phyloP scores from a whole-genome alignment of 2,888 invertebrate genomes.

The Gortyna flavago region DNA sequence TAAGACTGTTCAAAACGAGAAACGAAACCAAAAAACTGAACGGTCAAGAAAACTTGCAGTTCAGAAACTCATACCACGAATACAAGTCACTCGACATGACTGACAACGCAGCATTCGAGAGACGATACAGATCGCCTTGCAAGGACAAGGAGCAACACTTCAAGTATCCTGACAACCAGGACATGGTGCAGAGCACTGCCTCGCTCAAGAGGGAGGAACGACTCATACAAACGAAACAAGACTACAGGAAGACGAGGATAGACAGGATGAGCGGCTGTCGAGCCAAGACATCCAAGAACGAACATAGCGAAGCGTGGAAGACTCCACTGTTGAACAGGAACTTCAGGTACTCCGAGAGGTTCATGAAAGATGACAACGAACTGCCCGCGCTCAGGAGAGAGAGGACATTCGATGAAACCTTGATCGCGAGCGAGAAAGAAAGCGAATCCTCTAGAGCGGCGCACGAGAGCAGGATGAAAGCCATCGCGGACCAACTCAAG shows the following conservation, averaged over 20 bases:
- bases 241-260: conserved; percentile 86
- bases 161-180: conserved; percentile 84
- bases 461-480: conserved; percentile 81
- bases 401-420: conserved; percentile 87
- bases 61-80: conserved; percentile 80
- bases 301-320: conserved; percentile 86
- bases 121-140: conserved; percentile 85
- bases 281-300: conserved; percentile 86
- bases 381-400: conserved; percentile 85
- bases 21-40: conserved; percentile 92
- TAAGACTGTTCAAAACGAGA: conserved; percentile 93
- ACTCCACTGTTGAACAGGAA: conserved; percentile 86
- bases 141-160: conserved; percentile 86
- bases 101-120: conserved; percentile 82
- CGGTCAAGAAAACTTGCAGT: conserved; percentile 81
- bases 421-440: conserved; percentile 80
- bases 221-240: conserved; percentile 87
- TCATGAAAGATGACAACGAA: conserved; percentile 83
- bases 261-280: conserved; percentile 87
- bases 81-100: conserved; percentile 83
- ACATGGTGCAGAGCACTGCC: conserved; percentile 84
- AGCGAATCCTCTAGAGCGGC: conserved; percentile 80
- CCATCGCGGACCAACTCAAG: conserved; percentile 80
- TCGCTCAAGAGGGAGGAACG: conserved; percentile 87
- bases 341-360: conserved; percentile 88